phyloP scores from a whole-genome alignment of 2,113 vertebrate genomes.

The Ceuthmochares aereus region DNA sequence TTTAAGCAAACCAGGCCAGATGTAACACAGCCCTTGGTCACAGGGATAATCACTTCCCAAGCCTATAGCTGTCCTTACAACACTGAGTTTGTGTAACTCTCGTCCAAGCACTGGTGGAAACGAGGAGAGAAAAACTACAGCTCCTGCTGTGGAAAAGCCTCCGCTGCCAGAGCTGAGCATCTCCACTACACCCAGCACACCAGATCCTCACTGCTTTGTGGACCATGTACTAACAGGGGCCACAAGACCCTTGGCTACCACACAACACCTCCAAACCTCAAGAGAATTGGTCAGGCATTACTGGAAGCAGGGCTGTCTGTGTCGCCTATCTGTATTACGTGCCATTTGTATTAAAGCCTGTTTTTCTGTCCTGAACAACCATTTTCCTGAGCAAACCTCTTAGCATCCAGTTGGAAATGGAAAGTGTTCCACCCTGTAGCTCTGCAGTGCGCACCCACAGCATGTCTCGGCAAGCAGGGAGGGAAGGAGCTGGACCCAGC shows the following conservation, averaged over 20 bases:
- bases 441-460: rapidly evolving
- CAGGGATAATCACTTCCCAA: not conserved
- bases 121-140: not conserved
- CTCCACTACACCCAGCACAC: not conserved
- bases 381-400: not conserved
- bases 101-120: not conserved
- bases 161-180: not conserved
- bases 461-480: rapidly evolving
- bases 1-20: not conserved
- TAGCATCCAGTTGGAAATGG: not conserved
- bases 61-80: not conserved
- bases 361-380: not conserved
- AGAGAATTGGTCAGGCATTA: not conserved
- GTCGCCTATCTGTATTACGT: not conserved
- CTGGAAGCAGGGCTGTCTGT: not conserved
- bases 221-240: not conserved
- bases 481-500: not conserved
- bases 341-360: not conserved
- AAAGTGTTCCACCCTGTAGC: not conserved
- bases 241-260: not conserved
- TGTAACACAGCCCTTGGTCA: not conserved
- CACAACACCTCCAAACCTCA: not conserved
- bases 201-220: not conserved
- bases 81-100: rapidly evolving
- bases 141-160: not conserved